Base-by-base conservation (phyloP, 2,888 invertebrate species). In the Zelleria hepariella region DNA sequence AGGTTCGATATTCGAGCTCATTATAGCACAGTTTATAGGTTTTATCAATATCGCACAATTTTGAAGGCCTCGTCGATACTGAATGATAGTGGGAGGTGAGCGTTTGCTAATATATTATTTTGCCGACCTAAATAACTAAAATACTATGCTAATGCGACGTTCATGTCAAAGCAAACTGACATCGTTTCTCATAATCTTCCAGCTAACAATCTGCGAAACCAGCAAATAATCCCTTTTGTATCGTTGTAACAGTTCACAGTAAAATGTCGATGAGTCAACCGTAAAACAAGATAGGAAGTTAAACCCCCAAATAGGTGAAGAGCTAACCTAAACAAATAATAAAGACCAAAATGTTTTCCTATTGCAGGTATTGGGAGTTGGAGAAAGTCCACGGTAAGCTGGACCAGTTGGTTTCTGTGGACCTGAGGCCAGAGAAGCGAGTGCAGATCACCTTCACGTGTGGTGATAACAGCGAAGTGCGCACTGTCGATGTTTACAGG, bases 361-460 rank as follows among this genome's bases (percentile, higher is more conserved):
- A 18, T 57, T 85, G 23, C 82, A 95, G 95, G 76, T 96, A 95
- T 78, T 91, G 91, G 75, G 96, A 97, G 80, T 87, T 98, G 65
- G 91, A 96, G 52, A 91, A 91, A 54, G 93, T 94, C 64, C 96
- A 98, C 78, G 98, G 98, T 58, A 94, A 96, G 80, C 90, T 98
- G 61, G 95, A 97, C 82, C 97, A 97, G 0, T 86, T 98, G 68
- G 96, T 96, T 59, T 94, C 96, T 65, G 93, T 98, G 53, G 95
- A 95, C 86, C 91, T 98, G 68, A 90, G 94, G 74, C 95, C 96
- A 6, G 96, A 96, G 78, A 96, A 95, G 77, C 91, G 94, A 62
- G 95, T 96, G 49, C 95, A 95, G 84, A 94, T 97, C 62, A 93
- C 93, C 48, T 94, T 98, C 73, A 94, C 93, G 3, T 96, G 93